phyloP scores from a whole-genome alignment of 2,888 invertebrate genomes.

The Drosophila austrosaltans region DNA sequence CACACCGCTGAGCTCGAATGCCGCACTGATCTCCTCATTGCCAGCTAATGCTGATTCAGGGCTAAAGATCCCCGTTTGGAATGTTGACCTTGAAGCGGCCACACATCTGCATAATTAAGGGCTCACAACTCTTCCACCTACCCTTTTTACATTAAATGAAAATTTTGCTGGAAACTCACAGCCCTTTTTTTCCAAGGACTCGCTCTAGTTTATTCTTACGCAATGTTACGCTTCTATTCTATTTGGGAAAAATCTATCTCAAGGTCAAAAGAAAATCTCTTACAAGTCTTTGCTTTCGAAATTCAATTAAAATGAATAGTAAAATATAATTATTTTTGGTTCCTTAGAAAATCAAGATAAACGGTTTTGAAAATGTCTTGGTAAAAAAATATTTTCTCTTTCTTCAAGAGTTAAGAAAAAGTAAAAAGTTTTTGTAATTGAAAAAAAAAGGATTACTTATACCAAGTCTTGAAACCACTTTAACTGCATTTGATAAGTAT shows the following conservation, averaged over 20 bases:
- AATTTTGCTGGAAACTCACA: conserved; percentile 64
- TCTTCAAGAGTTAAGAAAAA: too few species aligned
- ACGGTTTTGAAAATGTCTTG: not conserved
- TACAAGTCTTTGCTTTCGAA: conserved; percentile 4
- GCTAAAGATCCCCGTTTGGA: conserved; percentile 22
- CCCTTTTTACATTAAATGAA: conserved; percentile 5
- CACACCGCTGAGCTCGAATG: conserved; percentile 43
- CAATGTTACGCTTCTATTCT: conserved; percentile 44
- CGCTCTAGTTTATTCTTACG: conserved; percentile 69
- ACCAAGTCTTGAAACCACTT: too few species aligned
- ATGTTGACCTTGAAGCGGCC: conserved; percentile 52
- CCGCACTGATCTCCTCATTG: conserved; percentile 52
- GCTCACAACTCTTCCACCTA: conserved; percentile 61
- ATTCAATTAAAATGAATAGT: not conserved
- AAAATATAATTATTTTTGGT: not conserved
- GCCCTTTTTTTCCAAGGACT: conserved; percentile 3
- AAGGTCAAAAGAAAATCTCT: conserved; percentile 28
- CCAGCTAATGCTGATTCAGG: conserved; percentile 27
- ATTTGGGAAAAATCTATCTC: conserved; percentile 11
- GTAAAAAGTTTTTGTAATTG: too few species aligned
- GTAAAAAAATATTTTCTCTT: too few species aligned
- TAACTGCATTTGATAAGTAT: too few species aligned
- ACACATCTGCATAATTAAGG: conserved; percentile 25
- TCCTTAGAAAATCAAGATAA: not conserved
- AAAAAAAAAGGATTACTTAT: too few species aligned